These are phyloP conservation scores for Labeo calbasu DNA, from an alignment of 2,797 vertebrate species.

Conservation along the genomic window DNA sequence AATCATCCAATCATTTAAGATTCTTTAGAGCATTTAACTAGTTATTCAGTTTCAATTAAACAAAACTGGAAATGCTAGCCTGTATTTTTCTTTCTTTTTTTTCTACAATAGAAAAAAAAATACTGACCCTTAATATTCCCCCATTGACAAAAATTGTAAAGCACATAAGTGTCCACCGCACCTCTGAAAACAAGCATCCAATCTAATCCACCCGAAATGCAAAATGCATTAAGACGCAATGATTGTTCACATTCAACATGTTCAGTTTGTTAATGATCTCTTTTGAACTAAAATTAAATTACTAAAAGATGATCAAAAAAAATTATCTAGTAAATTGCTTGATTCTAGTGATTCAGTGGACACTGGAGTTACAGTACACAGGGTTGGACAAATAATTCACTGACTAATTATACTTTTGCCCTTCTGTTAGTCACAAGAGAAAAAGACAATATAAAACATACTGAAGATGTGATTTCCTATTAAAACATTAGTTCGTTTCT, in stretches of 20 bases:
- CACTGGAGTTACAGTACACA: constrained; percentile 20
- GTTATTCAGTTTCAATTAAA: neutral
- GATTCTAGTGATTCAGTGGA: constrained; percentile 31
- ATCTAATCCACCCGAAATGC: neutral
- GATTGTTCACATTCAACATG: neutral
- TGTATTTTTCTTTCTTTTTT: neutral
- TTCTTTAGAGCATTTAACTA: neutral
- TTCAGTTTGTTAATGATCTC: neutral
- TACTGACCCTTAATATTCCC: neutral
- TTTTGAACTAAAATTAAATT: neutral
- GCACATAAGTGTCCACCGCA: constrained; percentile 23
- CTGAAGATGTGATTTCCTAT: neutral
- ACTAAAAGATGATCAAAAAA: neutral
- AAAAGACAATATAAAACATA: neutral
- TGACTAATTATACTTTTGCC: neutral
- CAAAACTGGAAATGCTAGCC: neutral
- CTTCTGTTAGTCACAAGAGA: neutral
- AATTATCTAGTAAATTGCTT: neutral
- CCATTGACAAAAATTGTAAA: neutral
- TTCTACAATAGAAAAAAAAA: neutral
- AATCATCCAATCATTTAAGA: neutral
- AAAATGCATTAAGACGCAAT: neutral
- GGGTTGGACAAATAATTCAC: constrained; percentile 42
- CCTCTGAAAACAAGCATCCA: constrained; percentile 17
- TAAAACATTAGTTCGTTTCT: neutral